Percentiles rank a stretch among this genome's conserved stretches.
Conservation (phyloP, 2,113 vertebrate genomes). For the Coracopsis vasa region DNA sequence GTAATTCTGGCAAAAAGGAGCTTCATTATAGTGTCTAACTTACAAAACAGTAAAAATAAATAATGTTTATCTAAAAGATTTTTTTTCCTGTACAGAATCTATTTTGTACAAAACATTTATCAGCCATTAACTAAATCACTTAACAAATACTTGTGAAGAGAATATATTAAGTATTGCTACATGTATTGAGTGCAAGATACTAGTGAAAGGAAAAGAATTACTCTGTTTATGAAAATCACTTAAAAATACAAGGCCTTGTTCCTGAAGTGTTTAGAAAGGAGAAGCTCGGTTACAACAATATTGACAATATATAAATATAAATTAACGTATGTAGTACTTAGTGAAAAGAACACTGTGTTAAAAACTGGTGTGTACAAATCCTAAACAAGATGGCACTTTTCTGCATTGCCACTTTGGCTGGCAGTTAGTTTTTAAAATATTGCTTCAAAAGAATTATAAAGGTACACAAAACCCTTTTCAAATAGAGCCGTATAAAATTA, state of each 20-base stretch:
- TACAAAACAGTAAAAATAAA: slow-evolving; percentile 97
- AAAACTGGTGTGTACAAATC: slow-evolving; percentile 65
- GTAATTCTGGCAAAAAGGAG: slow-evolving; percentile 89
- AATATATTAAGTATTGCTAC: slow-evolving; percentile 85
- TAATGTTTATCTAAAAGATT: slow-evolving; percentile 90
- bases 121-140: slow-evolving; percentile 83
- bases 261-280: slow-evolving; percentile 67
- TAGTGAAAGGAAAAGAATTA: slow-evolving; percentile 82
- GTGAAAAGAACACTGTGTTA: slow-evolving; percentile 68
- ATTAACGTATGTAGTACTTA: slow-evolving; percentile 60
- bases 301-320: slow-evolving; percentile 71
- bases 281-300: slow-evolving; percentile 70
- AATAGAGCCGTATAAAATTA: slow-evolving; percentile 26
- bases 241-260: slow-evolving; percentile 82
- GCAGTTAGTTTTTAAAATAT: slow-evolving; percentile 68
- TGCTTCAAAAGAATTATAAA: slow-evolving; percentile 64
- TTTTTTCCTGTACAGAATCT: slow-evolving; percentile 89
- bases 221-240: slow-evolving; percentile 77
- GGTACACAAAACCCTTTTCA: slow-evolving; percentile 37
- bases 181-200: slow-evolving; percentile 87
- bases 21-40: slow-evolving; percentile 92
- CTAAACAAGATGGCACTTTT: slow-evolving; percentile 51
- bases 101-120: slow-evolving; percentile 95
- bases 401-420: slow-evolving; percentile 55
- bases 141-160: slow-evolving; percentile 86